These are phyloP conservation scores for Lutjanus erythropterus DNA, from an alignment of 2,113 vertebrate species.

Conservation along the genomic window DNA sequence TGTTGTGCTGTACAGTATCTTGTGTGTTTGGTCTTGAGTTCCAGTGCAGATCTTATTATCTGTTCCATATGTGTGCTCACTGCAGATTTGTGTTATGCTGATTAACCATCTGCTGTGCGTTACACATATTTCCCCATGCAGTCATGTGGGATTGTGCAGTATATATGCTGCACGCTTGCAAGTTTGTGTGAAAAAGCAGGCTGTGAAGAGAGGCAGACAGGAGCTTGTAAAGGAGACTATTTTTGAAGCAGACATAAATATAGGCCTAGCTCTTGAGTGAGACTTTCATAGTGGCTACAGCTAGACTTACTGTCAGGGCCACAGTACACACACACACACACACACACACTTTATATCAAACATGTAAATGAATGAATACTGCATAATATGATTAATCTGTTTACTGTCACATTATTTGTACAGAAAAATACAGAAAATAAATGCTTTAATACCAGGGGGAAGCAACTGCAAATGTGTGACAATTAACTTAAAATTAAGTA, in stretches of 20 bases:
- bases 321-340: conserved; percentile 23
- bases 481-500: not conserved
- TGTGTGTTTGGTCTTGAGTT: conserved; percentile 5
- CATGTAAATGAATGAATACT: conserved; percentile 6
- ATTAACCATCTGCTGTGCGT: conserved; percentile 21
- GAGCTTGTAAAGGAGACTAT: conserved; percentile 59
- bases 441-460: not conserved
- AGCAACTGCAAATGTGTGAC: no score
- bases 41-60: conserved; percentile 1
- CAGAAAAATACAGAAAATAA: not conserved
- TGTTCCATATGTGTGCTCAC: not conserved
- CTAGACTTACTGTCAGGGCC: conserved; percentile 48
- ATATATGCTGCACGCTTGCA: conserved; percentile 9
- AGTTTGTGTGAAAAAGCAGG: conserved; percentile 22
- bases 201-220: conserved; percentile 21
- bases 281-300: conserved; percentile 40
- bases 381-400: not conserved
- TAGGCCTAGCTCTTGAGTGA: conserved; percentile 43
- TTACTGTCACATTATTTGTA: not conserved
- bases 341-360: conserved; percentile 7
- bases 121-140: not conserved
- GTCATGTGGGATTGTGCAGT: conserved; percentile 20
- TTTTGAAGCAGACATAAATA: conserved; percentile 73
- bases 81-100: not conserved
- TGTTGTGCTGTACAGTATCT: not conserved